These are phyloP conservation scores for Eupithecia subfuscata DNA, from an alignment of 2,888 invertebrate genomes.

Conservation along the genomic window DNA sequence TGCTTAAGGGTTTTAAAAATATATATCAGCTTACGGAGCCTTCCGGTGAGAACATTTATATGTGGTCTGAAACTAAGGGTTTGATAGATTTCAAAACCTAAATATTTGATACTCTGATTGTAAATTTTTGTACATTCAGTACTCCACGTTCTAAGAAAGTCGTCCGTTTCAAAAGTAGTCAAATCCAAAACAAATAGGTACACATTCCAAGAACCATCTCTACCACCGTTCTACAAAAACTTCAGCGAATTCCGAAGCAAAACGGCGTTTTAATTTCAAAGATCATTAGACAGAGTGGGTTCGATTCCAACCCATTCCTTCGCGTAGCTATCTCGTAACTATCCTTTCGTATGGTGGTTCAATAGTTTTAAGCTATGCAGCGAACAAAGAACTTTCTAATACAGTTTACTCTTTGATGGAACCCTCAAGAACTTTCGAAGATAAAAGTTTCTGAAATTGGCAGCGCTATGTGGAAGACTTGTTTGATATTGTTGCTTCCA, in stretches of 20 bases:
- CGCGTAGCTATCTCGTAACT: background rate
- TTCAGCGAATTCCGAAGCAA: background rate
- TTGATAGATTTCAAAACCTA: too few relatives aligned
- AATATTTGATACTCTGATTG: too few relatives aligned
- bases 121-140: too few relatives aligned
- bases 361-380: constrained; percentile 28
- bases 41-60: too few relatives aligned
- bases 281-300: constrained; percentile 1
- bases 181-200: background rate
- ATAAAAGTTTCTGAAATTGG: constrained; percentile 22
- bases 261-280: constrained; percentile 7
- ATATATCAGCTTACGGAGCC: too few relatives aligned
- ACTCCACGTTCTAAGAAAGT: background rate
- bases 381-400: constrained; percentile 35
- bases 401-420: constrained; percentile 31
- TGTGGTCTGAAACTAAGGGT: too few relatives aligned
- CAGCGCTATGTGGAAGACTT: constrained; percentile 6
- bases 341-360: constrained; percentile 7
- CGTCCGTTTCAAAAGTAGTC: background rate
- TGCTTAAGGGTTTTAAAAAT: too few relatives aligned
- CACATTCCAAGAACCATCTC: background rate
- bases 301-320: constrained; percentile 2
- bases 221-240: background rate
- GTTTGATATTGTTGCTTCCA: background rate
- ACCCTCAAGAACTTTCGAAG: constrained; percentile 21